Evolutionary conservation across 2,888 invertebrate genomes (phyloP).

Genomic region (Loripinus fragilis): DNA sequence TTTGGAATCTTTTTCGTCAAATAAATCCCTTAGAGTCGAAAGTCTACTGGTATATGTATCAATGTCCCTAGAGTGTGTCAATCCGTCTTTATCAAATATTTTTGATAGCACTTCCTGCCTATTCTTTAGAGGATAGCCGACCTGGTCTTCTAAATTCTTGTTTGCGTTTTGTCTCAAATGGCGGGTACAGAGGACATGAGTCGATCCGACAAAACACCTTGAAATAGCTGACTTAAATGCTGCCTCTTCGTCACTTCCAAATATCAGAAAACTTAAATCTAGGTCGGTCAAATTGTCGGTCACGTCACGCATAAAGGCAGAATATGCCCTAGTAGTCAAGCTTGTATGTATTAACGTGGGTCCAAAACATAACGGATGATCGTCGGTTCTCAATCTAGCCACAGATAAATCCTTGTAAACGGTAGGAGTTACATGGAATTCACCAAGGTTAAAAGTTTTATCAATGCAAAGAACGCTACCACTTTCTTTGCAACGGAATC

Average conservation of each 20-base stretch:
- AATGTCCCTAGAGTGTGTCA: not conserved
- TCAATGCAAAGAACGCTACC: not conserved
- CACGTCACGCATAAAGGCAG: not conserved
- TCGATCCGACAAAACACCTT: not conserved
- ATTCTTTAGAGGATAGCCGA: not conserved
- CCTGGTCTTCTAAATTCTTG: not conserved
- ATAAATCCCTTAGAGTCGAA: not conserved
- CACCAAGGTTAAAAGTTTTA: not conserved
- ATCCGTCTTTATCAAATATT: not conserved
- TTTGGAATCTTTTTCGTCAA: not conserved
- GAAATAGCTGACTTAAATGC: not conserved
- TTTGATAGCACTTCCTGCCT: not conserved
- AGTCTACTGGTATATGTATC: not conserved
- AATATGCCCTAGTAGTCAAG: not conserved
- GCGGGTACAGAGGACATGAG: not conserved
- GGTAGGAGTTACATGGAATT: not conserved
- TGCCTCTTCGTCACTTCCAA: not conserved
- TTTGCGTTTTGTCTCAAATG: not conserved
- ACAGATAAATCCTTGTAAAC: slow-evolving; percentile 10
- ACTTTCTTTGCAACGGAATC: not conserved
- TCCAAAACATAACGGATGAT: not conserved
- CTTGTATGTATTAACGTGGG: slow-evolving; percentile 5
- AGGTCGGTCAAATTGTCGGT: not conserved
- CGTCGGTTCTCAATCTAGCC: not conserved
- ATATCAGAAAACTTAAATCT: not conserved